These are phyloP conservation scores for Acanthochromis polyacanthus DNA, from an alignment of 2,113 vertebrate species.

Conservation along the genomic window DNA sequence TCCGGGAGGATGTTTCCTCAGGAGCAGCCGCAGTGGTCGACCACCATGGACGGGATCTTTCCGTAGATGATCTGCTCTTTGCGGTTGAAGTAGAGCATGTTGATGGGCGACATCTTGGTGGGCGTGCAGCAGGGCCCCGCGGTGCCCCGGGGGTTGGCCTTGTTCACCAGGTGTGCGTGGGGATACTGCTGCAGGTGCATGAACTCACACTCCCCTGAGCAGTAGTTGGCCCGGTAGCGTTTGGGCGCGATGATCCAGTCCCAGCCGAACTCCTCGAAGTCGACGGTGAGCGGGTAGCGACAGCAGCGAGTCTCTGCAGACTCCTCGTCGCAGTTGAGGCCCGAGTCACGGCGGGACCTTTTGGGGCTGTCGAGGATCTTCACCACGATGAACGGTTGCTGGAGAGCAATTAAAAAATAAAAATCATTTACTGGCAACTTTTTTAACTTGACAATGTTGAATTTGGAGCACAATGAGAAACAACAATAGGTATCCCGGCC, in stretches of 20 bases:
- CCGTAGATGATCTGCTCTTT: slow-evolving; percentile 99
- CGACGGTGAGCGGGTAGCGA: slow-evolving; percentile 95
- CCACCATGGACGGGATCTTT: slow-evolving; percentile 98
- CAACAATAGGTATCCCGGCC: too few species aligned
- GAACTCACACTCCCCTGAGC: slow-evolving; percentile 97
- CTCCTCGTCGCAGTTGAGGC: slow-evolving; percentile 95
- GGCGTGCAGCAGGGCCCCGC: slow-evolving; percentile 98
- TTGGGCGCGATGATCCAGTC: slow-evolving; percentile 99
- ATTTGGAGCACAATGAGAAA: too few species aligned
- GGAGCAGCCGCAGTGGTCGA: slow-evolving; percentile 97
- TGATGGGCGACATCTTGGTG: slow-evolving; percentile 98
- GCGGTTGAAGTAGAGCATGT: slow-evolving; percentile 98
- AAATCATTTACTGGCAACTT: neutral
- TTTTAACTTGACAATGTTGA: too few species aligned
- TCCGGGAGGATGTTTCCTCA: slow-evolving; percentile 76
- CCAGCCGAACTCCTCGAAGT: slow-evolving; percentile 99
- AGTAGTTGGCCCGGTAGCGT: slow-evolving; percentile 97
- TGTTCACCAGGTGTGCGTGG: slow-evolving; percentile 96
- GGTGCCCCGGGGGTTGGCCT: slow-evolving; percentile 93
- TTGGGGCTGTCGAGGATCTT: slow-evolving; percentile 94
- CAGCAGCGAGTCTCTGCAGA: slow-evolving; percentile 95
- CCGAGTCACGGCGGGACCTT: slow-evolving; percentile 92
- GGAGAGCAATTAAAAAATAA: slow-evolving; percentile 43
- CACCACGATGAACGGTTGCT: slow-evolving; percentile 98
- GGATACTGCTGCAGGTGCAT: slow-evolving; percentile 98